phyloP scores from a whole-genome alignment of 1,140 invertebrate species.

The Penaeus vannamei region DNA sequence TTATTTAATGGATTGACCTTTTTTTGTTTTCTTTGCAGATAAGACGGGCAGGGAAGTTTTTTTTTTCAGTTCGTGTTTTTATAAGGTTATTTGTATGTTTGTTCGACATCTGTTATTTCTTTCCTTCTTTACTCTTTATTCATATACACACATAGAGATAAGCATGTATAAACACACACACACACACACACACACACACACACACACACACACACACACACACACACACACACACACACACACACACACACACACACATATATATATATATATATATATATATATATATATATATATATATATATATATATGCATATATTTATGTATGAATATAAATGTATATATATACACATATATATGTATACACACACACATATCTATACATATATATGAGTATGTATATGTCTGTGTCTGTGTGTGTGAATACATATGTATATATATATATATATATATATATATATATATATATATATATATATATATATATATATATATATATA shows the following conservation, averaged over 20 bases:
- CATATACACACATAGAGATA: not conserved
- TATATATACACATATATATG: constrained; percentile 11
- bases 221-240: no score
- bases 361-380: constrained; percentile 4
- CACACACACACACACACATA: no score
- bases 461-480: not conserved
- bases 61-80: no score
- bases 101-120: no score
- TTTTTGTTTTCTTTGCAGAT: no score
- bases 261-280: no score
- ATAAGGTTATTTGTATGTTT: no score
- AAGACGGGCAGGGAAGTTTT: no score
- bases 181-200: not conserved
- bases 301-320: no score
- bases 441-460: constrained; percentile 24
- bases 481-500: not conserved
- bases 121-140: no score
- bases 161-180: not conserved
- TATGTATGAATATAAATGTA: not conserved
- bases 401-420: not conserved
- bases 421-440: not conserved
- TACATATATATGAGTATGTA: not conserved
- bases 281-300: no score
- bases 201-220: not conserved
- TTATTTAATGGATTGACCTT: no score